These are phyloP conservation scores for Thripadectes ignobilis DNA, from an alignment of 2,797 vertebrate genomes.

Conservation along the genomic window DNA sequence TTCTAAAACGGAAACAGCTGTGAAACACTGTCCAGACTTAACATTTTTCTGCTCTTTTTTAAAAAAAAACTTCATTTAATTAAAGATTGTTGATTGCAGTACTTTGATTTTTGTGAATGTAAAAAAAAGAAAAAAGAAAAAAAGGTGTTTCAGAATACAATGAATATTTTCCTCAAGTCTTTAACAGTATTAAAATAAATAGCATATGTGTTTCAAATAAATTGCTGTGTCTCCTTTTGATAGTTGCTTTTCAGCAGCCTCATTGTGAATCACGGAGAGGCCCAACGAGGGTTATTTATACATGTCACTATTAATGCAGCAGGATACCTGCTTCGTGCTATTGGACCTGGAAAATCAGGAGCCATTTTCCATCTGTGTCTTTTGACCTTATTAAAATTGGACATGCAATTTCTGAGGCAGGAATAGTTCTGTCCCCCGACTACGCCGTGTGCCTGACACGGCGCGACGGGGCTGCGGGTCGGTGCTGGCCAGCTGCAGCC, in stretches of 20 bases:
- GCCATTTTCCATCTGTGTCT: background rate
- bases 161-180: background rate
- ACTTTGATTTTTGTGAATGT: background rate
- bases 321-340: background rate
- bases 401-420: fast-evolving
- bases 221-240: background rate
- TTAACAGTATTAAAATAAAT: background rate
- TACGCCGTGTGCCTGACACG: fast-evolving
- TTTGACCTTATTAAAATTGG: background rate
- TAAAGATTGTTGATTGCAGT: background rate
- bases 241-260: background rate
- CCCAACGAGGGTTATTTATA: background rate
- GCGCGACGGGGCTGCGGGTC: background rate
- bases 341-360: background rate
- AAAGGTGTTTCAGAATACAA: background rate
- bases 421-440: background rate
- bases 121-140: background rate
- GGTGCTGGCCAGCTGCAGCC: background rate
- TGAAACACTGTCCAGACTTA: background rate
- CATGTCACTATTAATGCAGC: fast-evolving
- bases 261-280: background rate
- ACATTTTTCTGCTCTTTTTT: background rate
- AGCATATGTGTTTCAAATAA: background rate
- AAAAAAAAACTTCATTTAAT: background rate
- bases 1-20: background rate